phyloP scores from a whole-genome alignment of 1,140 invertebrate species.

The Drosophila grimshawi region DNA sequence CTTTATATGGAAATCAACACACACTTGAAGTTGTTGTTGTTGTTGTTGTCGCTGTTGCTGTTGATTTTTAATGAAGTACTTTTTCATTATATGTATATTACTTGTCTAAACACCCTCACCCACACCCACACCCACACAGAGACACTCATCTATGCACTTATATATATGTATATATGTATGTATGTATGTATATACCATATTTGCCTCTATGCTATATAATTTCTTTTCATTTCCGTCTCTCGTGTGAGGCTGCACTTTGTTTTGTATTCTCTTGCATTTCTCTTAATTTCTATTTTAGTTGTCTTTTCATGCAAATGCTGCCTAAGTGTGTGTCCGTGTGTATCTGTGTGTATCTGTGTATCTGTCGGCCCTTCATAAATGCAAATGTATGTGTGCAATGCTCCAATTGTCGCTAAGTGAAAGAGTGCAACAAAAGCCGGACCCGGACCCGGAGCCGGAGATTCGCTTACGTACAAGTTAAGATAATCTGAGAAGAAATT shows the following conservation, averaged over 20 bases:
- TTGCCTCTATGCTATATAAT: conserved; percentile 59
- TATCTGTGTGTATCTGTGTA: conserved; percentile 25
- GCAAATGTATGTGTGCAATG: conserved; percentile 50
- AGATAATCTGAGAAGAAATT: not conserved
- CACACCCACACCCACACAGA: conserved; percentile 22
- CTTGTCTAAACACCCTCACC: conserved; percentile 43
- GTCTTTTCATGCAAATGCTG: conserved; percentile 73
- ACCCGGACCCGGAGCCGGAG: too few species aligned
- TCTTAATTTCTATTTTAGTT: conserved; percentile 81
- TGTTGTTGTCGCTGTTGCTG: conserved; percentile 49
- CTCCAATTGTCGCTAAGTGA: conserved; percentile 71
- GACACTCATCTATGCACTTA: conserved; percentile 21
- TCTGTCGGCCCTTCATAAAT: conserved; percentile 57
- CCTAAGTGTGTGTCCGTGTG: conserved; percentile 5
- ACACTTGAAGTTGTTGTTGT: conserved; percentile 58
- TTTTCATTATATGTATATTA: conserved; percentile 72
- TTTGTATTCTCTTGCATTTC: conserved; percentile 42
- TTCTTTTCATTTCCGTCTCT: conserved; percentile 76
- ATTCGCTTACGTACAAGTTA: not conserved
- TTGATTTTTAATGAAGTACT: conserved; percentile 82
- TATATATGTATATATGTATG: not conserved
- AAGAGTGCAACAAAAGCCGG: conserved; percentile 33
- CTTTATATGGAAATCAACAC: conserved; percentile 79
- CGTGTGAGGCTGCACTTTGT: conserved; percentile 44
- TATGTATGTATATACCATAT: conserved; percentile 1